A percentile compares a stretch with the other conserved stretches of the same genome.
Conservation (phyloP, 2,888 invertebrate genomes). For the Napeogenes inachia region DNA sequence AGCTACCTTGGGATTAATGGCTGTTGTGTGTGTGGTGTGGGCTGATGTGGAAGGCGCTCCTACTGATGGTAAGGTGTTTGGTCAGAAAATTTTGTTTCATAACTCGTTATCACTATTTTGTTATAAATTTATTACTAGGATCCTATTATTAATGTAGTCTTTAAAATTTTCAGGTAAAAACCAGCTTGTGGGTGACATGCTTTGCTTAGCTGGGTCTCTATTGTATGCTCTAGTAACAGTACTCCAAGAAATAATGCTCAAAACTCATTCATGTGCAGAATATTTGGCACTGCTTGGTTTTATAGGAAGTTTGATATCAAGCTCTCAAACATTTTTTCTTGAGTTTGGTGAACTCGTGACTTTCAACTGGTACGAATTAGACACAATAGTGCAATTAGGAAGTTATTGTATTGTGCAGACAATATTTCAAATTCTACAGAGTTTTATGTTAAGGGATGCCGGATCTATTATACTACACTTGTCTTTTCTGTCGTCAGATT, state of each 20-base stretch:
- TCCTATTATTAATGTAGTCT: neutral
- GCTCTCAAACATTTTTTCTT: conserved; percentile 86
- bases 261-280: conserved; percentile 85
- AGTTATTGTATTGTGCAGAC: conserved; percentile 85
- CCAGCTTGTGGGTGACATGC: conserved; percentile 88
- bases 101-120: neutral
- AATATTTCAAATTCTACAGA: conserved; percentile 85
- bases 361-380: conserved; percentile 83
- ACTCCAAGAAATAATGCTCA: conserved; percentile 88
- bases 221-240: conserved; percentile 89
- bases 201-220: conserved; percentile 86
- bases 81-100: neutral
- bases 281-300: conserved; percentile 89
- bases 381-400: conserved; percentile 77
- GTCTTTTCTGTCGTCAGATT: conserved; percentile 89
- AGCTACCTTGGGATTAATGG: conserved; percentile 87
- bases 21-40: conserved; percentile 89
- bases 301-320: conserved; percentile 86
- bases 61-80: conserved; percentile 69
- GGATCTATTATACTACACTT: conserved; percentile 90
- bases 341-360: conserved; percentile 83
- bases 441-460: conserved; percentile 84
- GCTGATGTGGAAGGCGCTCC: conserved; percentile 87
- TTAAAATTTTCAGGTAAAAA: conserved; percentile 80
- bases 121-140: neutral